Evolutionary conservation across 1,140 invertebrate genomes (phyloP), one percentile per base, ranked within the genome.

Genomic region (Leptinotarsa lineolata): DNA sequence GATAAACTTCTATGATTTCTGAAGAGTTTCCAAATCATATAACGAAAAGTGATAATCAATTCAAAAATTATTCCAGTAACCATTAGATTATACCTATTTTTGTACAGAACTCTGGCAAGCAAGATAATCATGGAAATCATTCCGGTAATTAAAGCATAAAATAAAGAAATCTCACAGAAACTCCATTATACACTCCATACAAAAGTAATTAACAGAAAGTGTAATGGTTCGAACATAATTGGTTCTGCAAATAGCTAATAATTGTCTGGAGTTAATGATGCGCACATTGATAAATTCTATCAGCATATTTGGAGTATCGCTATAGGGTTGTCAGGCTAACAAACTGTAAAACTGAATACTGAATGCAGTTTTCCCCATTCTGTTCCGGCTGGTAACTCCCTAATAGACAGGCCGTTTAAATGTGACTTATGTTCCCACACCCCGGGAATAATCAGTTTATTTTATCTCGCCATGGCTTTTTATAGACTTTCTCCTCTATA

Each of bases 221-320:
- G 68, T 65, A 77, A 77, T 70, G 72, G 72, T 70, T 72, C 76
- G 73, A 68, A 72, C 71, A 68, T 73, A 77, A 77, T 74, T 77
- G 76, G 72, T 72, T 75, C 61, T 74, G 58, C 73, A 75, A 77
- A 77, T 77, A 74, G 74, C 66, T 75, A 70, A 67, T 77, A 75
- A 77, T 75, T 75, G 74, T 65, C 45, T 30, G 59, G 21, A 71
- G 72, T 77, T 77, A 77, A 77, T 75, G 76, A 77, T 60, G 72
- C 63, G 76, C 70, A 59, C 74, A 77, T 72, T 75, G 76, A 77
- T 77, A 77, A 77, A 75, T 77, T 74, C 72, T 77, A 77, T 77
- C 76, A 71, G 70, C 76, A 77, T 77, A 75, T 77, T 77, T 74
- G 39, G 68, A 74, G 67, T 71, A 63, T 63, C 16, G 24, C 61